Percentiles rank a stretch among this genome's conserved stretches.
Conservation (phyloP, 2,797 vertebrate species). For the Acridotheres tristis region DNA sequence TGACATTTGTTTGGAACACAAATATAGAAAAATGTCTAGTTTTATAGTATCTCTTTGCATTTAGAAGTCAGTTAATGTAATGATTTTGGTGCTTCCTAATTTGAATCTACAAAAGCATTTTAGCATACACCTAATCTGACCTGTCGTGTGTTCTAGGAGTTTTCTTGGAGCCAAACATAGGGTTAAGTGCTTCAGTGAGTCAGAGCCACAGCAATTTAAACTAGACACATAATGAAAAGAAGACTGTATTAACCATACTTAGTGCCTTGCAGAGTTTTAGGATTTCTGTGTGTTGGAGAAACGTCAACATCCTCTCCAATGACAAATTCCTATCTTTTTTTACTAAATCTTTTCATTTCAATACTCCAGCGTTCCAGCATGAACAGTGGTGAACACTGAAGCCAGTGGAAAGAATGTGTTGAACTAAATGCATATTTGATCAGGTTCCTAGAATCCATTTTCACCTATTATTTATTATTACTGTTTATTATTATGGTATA, state of each 20-base stretch:
- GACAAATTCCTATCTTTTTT: not conserved
- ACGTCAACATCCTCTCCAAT: not conserved
- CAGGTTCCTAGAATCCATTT: conserved; percentile 19
- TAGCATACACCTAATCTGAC: not conserved
- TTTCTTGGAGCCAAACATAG: not conserved
- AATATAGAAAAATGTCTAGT: not conserved
- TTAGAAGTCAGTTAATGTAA: not conserved
- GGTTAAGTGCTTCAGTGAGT: not conserved
- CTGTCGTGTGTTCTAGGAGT: not conserved
- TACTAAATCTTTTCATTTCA: not conserved
- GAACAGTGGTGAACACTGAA: not conserved
- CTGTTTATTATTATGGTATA: not conserved
- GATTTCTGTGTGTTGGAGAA: not conserved
- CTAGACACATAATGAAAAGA: not conserved
- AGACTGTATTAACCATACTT: not conserved
- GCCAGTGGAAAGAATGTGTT: not conserved
- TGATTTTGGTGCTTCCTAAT: not conserved
- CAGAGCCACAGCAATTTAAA: not conserved
- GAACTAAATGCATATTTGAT: not conserved
- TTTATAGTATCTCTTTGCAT: not conserved
- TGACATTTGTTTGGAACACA: not conserved
- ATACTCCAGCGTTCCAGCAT: not conserved
- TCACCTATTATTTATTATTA: not conserved
- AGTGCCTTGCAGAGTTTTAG: not conserved
- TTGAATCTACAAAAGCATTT: not conserved